Base-by-base conservation (phyloP, 2,888 invertebrate genomes). In the Dasypogon diadema region DNA sequence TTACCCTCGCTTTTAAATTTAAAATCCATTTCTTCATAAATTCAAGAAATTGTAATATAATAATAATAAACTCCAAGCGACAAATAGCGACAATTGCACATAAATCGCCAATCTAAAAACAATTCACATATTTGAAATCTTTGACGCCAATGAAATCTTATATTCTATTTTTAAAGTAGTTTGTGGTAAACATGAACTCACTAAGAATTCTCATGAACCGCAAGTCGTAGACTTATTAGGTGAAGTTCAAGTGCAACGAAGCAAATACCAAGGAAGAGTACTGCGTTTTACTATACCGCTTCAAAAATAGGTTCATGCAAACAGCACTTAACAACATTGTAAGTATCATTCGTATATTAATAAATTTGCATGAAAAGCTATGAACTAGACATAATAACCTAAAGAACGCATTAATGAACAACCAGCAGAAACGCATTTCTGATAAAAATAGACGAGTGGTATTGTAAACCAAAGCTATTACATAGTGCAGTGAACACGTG, bases 321-420 rank as follows among this genome's bases (percentile, higher is more conserved):
- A 21, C 2, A 2, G 18, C 18, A 21, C 18, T 16, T 21, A 6
- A 16, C 6, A 21, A 16, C 14, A 5, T 2, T 48, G 48, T n/a
- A n/a, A 3, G 30, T 30, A 30, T 42, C 42, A 0, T 10, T 30
- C 34, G 34, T 48, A 10, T 51, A 51, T 51, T 21, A 51, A 51
- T 51, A 42, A 51, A 51, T 8, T 21, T 51, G 16, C 51, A 51
- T 16, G n/a, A 21, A 51, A 51, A 51, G 12, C 51, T 21, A 21
- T 21, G 51, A 2, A 51, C 51, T 51, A 51, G 51, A 51, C 51
- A 51, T 18, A 51, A 51, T 51, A 51, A 51, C 51, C 51, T 16
- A 51, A 51, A 51, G n/a, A n/a, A n/a, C n/a, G n/a, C n/a, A n/a
- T n/a, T n/a, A n/a, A n/a, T n/a, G n/a, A n/a, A n/a, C n/a, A n/a